Base-by-base conservation (phyloP, 2,888 invertebrate species). In the Cistogaster globosa region DNA sequence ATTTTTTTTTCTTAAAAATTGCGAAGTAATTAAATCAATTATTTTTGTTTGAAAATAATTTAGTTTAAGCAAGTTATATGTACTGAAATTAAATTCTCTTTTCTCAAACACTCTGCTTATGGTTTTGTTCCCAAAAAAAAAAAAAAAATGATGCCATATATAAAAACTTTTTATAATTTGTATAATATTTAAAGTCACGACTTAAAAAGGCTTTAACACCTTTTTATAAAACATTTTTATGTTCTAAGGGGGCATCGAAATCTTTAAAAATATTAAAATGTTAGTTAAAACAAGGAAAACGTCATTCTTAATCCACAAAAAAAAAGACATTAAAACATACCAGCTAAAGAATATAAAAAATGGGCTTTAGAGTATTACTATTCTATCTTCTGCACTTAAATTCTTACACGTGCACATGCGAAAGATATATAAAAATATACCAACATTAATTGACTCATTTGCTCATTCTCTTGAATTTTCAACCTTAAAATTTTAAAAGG, bases 341-440 rank as follows among this genome's bases (percentile, higher is more conserved):
- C 76, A 84, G 84, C 77, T 81, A 72, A 68, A 81, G 57, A 68
- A 81, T 84, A 81, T 84, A 42, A 72, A 12, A 81, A 81, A 72
- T 77, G 32, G 76, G 69, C 68, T 78, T 84, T 58, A 68, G 81
- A 77, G 74, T 72, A 84, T 84, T 65, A 48, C 58, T 53, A 20
- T 65, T 32, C 32, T 32, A 32, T 8, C 6, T 32, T 32, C 8
- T 32, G 32, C 6, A 32, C 2, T 32, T 5, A 32, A 32, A 32
- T 32, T 32, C 32, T 32, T 32, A 32, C 8, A 32, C 32, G 6
- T 32, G 32, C 6, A 32, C 7, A 8, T 32, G 8, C 32, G 32
- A 32, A 6, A 32, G 32, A 7, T 0, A 8, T 32, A 32, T 32
- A 7, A 32, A 8, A 7, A 32, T 32, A 7, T 7, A 7, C 32